Evolutionary conservation across 2,113 vertebrate species (phyloP), one percentile per base, ranked within the genome.

Genomic region (Morone chrysops): DNA sequence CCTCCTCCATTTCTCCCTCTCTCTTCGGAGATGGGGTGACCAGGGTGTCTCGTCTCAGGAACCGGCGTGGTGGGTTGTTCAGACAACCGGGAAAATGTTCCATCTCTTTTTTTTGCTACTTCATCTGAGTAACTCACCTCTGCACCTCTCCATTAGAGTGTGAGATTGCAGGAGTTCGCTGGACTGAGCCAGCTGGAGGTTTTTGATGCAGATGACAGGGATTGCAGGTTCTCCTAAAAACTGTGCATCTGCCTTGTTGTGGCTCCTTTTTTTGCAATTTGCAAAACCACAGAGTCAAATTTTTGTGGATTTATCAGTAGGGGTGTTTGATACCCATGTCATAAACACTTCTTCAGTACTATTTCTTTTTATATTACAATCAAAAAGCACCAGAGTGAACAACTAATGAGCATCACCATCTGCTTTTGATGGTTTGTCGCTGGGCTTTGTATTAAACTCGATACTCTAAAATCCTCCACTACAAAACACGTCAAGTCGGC

Each of bases 81-180:
- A 92, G 88, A 91, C 90, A 88, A 83, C 78, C 86, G 78, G 88
- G 83, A 86, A 89, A 90, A 90, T 81, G 78, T 79, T 75, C 76
- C 31, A 81, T 75, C 74, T 85, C 56, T 79, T 78, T 66, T 61
- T 17, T 2, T 70, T 81, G 78, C 86, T 67, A 75, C 82, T 79
- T 83, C 85, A 81, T 83, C 78, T 63, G 72, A 86, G 80, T 82
- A 63, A 70, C 70, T 87, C 86, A 89, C 86, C 88, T 90, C 86
- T 87, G 85, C 86, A 84, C 83, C 90, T 87, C 84, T 93, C 89
- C 88, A 92, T 88, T 87, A 92, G 91, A 92, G 86, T 91, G 93
- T 90, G 90, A 93, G 90, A 94, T 93, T 93, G 80, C 77, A 48
- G 84, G 84, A 89, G 80, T 78, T 61, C 5, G 51, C 25, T 1